These are phyloP conservation scores for Eufriesea mexicana DNA, from an alignment of 1,140 invertebrate species.

Conservation along the genomic window DNA sequence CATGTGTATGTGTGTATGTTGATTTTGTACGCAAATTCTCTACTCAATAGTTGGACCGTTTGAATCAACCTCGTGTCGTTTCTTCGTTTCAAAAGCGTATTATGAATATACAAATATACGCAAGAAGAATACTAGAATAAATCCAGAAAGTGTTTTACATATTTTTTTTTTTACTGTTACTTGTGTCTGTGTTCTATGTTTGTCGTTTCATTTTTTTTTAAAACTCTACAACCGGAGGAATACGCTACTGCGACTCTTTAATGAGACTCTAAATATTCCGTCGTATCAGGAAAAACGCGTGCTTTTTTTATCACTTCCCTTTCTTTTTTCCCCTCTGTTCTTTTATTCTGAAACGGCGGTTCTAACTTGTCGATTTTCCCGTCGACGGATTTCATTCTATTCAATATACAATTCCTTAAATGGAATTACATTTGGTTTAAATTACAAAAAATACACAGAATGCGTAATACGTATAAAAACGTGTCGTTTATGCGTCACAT, in stretches of 20 bases:
- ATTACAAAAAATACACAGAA: constrained; percentile 69
- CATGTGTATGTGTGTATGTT: not conserved
- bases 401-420: constrained; percentile 64
- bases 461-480: constrained; percentile 67
- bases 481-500: constrained; percentile 59
- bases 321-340: not conserved
- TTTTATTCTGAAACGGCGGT: constrained; percentile 16
- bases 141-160: constrained; percentile 7
- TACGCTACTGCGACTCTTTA: constrained; percentile 30
- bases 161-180: not conserved
- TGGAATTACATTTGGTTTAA: constrained; percentile 67
- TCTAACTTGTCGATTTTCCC: not conserved
- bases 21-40: constrained; percentile 43
- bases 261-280: constrained; percentile 22
- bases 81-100: constrained; percentile 27
- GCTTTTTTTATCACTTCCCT: not conserved
- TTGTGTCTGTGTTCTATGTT: not conserved
- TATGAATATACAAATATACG: constrained; percentile 41
- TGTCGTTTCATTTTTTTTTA: not conserved
- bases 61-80: constrained; percentile 26
- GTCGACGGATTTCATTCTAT: constrained; percentile 32
- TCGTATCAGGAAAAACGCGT: constrained; percentile 2
- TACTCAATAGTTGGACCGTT: constrained; percentile 8
- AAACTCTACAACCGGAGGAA: constrained; percentile 24
- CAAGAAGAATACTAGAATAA: constrained; percentile 51